phyloP scores from a whole-genome alignment of 1,140 invertebrate genomes.

The Leptinotarsa undecemlineata region DNA sequence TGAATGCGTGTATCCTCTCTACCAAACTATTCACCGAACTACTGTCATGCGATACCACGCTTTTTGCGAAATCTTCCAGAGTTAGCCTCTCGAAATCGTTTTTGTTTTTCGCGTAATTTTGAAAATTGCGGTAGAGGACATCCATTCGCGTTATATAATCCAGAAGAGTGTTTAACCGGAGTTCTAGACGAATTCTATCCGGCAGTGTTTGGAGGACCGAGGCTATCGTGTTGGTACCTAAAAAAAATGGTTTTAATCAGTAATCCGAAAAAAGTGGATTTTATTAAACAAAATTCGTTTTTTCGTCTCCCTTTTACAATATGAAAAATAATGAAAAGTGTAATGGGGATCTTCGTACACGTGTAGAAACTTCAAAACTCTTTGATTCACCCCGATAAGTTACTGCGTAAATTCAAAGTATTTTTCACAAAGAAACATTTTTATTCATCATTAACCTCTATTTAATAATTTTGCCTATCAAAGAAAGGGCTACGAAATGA shows the following conservation, averaged over 20 bases:
- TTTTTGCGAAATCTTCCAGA: conserved; percentile 68
- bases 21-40: conserved; percentile 67
- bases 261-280: not conserved
- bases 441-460: too few relatives aligned
- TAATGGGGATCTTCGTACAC: too few relatives aligned
- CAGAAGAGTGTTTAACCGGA: conserved; percentile 62
- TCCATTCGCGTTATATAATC: conserved; percentile 64
- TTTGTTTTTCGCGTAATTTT: conserved; percentile 55
- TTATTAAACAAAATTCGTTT: not conserved
- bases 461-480: too few relatives aligned
- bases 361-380: too few relatives aligned
- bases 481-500: too few relatives aligned
- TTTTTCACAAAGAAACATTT: too few relatives aligned
- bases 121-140: conserved; percentile 61
- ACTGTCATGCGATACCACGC: conserved; percentile 66
- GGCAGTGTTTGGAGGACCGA: conserved; percentile 53
- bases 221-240: conserved; percentile 47
- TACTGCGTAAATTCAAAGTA: too few relatives aligned
- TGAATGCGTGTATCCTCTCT: conserved; percentile 66
- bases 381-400: too few relatives aligned
- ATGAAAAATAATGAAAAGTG: too few relatives aligned
- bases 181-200: conserved; percentile 58
- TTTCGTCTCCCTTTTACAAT: too few relatives aligned
- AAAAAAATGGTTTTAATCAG: not conserved
- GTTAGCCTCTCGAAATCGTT: conserved; percentile 64